These are phyloP conservation scores for Enteromius argenteus DNA, from an alignment of 2,797 vertebrate species.

Conservation along the genomic window DNA sequence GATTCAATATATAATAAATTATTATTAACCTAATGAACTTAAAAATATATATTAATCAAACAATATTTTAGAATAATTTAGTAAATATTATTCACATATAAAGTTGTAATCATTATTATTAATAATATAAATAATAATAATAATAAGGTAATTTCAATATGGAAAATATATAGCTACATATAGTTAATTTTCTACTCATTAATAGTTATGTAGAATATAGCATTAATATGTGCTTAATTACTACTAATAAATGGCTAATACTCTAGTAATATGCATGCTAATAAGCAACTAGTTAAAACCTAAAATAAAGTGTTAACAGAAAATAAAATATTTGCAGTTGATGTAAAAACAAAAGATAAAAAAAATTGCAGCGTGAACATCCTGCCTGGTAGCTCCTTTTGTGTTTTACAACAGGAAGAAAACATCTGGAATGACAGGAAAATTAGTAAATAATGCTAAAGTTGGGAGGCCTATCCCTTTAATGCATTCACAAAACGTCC, in stretches of 20 bases:
- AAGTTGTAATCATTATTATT: neutral
- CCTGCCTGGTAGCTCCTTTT: neutral
- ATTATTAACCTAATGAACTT: no score
- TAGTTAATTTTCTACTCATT: no score
- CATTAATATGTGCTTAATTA: no score
- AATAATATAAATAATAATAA: neutral
- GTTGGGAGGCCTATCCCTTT: neutral
- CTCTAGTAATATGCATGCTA: no score
- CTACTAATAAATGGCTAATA: no score
- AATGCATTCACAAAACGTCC: constrained; percentile 1
- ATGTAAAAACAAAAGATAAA: neutral
- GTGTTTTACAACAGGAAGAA: neutral
- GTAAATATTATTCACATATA: no score
- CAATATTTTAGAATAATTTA: neutral
- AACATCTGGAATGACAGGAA: neutral
- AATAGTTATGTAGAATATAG: no score
- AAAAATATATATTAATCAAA: neutral
- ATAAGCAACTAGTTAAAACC: no score
- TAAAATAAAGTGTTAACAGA: no score
- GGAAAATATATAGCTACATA: neutral
- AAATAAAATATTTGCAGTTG: neutral
- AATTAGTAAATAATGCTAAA: neutral
- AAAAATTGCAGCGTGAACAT: neutral
- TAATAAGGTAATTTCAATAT: neutral
- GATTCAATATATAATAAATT: no score